Evolutionary conservation across 2,888 invertebrate species (phyloP), one percentile per base, ranked within the genome.

Genomic region (Stenotaenia linearis): DNA sequence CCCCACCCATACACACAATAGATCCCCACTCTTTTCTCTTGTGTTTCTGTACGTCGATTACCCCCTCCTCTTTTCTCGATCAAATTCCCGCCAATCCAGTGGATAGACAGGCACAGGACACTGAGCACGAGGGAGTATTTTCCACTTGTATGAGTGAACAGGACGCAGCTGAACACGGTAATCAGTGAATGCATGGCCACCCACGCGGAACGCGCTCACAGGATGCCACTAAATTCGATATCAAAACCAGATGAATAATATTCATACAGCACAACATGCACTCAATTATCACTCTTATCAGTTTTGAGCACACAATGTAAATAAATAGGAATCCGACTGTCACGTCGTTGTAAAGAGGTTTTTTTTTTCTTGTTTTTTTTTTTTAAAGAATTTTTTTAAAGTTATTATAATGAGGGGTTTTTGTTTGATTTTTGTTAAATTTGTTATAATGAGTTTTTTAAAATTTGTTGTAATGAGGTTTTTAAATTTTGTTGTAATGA

Each of bases 101-200:
- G 56, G 56, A 56, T 56, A 56, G 56, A 56, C 56, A 56, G 56
- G 56, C 4, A 56, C 56, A 56, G 56, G 56, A 56, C 56, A 56
- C 56, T 56, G 56, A 56, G 56, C 56, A 56, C 56, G 56, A 56
- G 56, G 56, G 56, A 56, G 56, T 56, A 56, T 56, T 56, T 56
- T 56, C 56, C 56, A 56, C 56, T 56, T 56, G 56, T 56, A 23
- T 56, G 56, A 56, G 56, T 56, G 56, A 56, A 56, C 56, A 56
- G 56, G 56, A 56, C 56, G 56, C 56, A 56, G 56, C 56, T 56
- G 56, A 56, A 56, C 56, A 56, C 56, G 56, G 56, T 56, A 56
- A 56, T 56, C 56, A 56, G 56, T 56, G 56, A 56, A 21, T 12
- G 56, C 56, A 56, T 56, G 56, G 23, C 56, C 56, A 23, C 21